A percentile compares a stretch with the other conserved stretches of the same genome.
Evolutionary conservation across 1,140 invertebrate genomes (phyloP).

Genomic region (Colletes latitarsis): DNA sequence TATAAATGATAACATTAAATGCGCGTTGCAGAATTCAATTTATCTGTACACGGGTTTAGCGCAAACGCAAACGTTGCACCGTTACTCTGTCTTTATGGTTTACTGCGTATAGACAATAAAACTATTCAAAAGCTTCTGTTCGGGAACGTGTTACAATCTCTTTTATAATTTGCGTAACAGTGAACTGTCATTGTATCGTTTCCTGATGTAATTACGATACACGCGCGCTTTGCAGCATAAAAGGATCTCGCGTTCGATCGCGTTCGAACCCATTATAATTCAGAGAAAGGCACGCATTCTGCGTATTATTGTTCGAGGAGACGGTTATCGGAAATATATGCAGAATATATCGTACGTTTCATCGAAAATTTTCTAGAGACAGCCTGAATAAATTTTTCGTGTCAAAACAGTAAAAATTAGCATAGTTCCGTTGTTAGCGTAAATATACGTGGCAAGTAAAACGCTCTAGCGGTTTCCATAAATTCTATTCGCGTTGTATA

Average conservation of each 20-base stretch:
- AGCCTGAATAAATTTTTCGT: too few species aligned
- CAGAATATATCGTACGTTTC: not conserved
- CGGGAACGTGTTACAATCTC: constrained; percentile 17
- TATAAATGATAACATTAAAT: not conserved
- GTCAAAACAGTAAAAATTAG: too few species aligned
- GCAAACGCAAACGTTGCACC: constrained; percentile 10
- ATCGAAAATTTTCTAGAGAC: too few species aligned
- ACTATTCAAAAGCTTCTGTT: constrained; percentile 33
- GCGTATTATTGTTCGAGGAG: not conserved
- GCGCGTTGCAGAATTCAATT: not conserved
- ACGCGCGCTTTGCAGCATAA: not conserved
- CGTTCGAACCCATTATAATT: constrained; percentile 19
- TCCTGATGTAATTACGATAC: constrained; percentile 39
- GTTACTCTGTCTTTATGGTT: constrained; percentile 28
- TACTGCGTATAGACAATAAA: constrained; percentile 36
- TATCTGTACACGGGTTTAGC: not conserved
- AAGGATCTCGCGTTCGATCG: constrained; percentile 7
- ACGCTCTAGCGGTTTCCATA: not conserved
- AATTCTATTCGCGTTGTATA: constrained; percentile 6
- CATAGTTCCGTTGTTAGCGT: not conserved
- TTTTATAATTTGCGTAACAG: constrained; percentile 35
- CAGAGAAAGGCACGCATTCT: constrained; percentile 14
- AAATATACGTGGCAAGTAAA: not conserved
- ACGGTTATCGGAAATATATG: not conserved
- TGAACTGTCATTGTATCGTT: constrained; percentile 55